Conservation (phyloP, 2,113 vertebrate genomes). For the Bagarius yarrelli region DNA sequence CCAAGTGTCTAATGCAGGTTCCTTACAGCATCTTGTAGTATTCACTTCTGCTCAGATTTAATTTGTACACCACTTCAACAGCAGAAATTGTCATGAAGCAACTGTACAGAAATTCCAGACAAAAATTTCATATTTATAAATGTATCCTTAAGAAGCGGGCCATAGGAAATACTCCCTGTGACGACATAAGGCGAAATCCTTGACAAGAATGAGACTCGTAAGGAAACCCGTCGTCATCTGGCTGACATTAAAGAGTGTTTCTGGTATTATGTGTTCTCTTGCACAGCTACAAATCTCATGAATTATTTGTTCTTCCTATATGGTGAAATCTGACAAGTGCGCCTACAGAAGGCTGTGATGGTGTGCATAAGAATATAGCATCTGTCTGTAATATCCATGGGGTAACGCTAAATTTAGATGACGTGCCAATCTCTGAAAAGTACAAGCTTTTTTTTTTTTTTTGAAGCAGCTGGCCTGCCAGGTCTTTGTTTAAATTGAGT, state of each 20-base stretch:
- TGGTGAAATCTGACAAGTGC: constrained; percentile 33
- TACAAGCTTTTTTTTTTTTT: constrained; percentile 21
- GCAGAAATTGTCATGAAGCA: no score
- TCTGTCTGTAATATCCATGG: constrained; percentile 28
- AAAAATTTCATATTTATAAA: no score
- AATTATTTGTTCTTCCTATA: constrained; percentile 35
- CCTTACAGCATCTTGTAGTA: background rate
- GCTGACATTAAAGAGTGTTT: no score
- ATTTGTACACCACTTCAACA: no score
- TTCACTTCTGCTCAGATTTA: no score
- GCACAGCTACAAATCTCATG: constrained; percentile 16
- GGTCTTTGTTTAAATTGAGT: constrained; percentile 56
- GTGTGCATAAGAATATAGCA: constrained; percentile 21
- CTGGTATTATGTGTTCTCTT: constrained; percentile 16
- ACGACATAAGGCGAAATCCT: no score
- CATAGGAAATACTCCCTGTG: no score
- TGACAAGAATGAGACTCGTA: no score
- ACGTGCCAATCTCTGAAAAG: constrained; percentile 43
- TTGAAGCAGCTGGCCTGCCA: constrained; percentile 41
- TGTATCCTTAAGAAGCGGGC: no score
- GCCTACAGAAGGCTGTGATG: constrained; percentile 16
- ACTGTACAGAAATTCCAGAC: no score
- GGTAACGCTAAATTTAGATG: constrained; percentile 50
- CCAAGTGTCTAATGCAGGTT: background rate
- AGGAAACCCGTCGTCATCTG: no score